These are phyloP conservation scores for Nicator chloris DNA, from an alignment of 2,113 vertebrate species.

Conservation along the genomic window DNA sequence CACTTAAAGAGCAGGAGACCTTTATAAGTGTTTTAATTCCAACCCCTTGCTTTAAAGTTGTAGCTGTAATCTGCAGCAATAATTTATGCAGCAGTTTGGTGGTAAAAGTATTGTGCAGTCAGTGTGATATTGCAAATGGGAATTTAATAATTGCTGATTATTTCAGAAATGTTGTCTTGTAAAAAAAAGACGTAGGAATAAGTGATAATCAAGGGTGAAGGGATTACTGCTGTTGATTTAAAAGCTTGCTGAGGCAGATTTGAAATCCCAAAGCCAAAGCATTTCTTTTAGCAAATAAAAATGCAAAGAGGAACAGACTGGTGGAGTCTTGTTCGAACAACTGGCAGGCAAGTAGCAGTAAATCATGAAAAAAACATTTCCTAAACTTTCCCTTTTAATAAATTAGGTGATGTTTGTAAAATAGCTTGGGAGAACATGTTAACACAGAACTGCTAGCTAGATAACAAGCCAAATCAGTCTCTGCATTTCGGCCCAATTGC, in stretches of 20 bases:
- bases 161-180: not conserved
- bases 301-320: not conserved
- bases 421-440: conserved; percentile 8
- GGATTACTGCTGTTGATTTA: conserved; percentile 26
- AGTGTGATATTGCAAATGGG: not conserved
- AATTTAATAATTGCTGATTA: conserved; percentile 20
- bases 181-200: not conserved
- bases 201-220: not conserved
- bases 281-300: conserved; percentile 25
- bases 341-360: conserved; percentile 22
- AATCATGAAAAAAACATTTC: not conserved
- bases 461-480: conserved; percentile 32
- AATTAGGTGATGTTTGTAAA: conserved; percentile 20
- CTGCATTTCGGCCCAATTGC: not conserved
- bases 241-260: not conserved
- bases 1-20: not conserved
- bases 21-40: not conserved
- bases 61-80: not conserved
- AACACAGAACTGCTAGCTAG: not conserved
- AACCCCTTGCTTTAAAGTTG: not conserved
- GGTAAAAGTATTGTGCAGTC: not conserved
- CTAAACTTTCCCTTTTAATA: conserved; percentile 26
- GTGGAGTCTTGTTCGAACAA: not conserved
- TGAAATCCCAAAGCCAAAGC: not conserved
- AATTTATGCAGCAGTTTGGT: not conserved